A percentile compares a stretch with the other conserved stretches of the same genome.
phyloP scores from a whole-genome alignment of 2,797 vertebrate species.

The Chaetodon trifasciatus region DNA sequence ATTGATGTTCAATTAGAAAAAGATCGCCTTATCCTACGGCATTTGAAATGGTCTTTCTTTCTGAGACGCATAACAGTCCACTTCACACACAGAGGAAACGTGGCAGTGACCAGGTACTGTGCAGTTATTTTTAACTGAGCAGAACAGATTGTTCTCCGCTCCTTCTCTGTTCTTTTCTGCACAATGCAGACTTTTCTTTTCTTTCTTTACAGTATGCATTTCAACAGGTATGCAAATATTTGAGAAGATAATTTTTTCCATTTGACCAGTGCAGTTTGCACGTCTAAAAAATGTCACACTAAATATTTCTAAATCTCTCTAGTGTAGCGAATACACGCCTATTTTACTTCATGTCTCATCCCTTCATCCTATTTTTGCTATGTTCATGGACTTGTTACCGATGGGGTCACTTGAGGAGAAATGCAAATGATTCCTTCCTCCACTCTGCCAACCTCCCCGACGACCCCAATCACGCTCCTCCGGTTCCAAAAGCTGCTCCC shows the following conservation, averaged over 20 bases:
- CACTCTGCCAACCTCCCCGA: neutral
- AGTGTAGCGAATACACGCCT: neutral
- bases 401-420: constrained; percentile 53
- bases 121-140: constrained; percentile 9
- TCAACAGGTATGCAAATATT: neutral
- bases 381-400: neutral
- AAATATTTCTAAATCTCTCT: constrained; percentile 3
- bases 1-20: constrained; percentile 13
- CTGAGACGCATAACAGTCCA: neutral
- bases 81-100: neutral
- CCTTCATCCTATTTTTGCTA: constrained; percentile 1
- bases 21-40: neutral
- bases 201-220: neutral
- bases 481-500: constrained; percentile 31
- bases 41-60: neutral
- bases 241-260: neutral
- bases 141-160: neutral
- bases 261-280: neutral
- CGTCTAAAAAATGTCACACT: neutral
- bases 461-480: constrained; percentile 45
- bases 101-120: neutral
- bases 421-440: constrained; percentile 42
- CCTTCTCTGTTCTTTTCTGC: neutral
- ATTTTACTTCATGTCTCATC: neutral
- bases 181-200: neutral